Evolutionary conservation across 1,140 invertebrate genomes (phyloP), one percentile per base, ranked within the genome.

Genomic region (Leucophenga varia): DNA sequence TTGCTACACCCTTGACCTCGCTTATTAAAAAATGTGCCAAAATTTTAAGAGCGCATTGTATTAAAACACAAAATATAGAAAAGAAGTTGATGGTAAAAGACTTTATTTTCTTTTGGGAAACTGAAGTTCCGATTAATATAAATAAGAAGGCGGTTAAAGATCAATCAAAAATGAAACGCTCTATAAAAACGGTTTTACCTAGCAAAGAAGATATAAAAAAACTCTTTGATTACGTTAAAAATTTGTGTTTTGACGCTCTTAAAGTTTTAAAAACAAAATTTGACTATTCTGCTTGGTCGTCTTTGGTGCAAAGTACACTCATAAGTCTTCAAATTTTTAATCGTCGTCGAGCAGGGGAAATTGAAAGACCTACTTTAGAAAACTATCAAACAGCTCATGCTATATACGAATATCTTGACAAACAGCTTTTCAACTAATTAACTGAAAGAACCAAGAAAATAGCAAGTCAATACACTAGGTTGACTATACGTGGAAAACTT

Each of bases 101-200:
- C 20, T 41, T 41, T 22, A 13, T 41, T 14, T 19, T 22, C 3
- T 17, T 25, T 3, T 41, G 39, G 39, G 39, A 41, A 9, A n/a
- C 10, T 3, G 39, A 41, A 41, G 10, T 41, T 8, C 25, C 39
- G 18, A 14, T 41, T 13, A 41, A 22, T 41, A 41, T 41, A 22
- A 41, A 41, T 2, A 41, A 41, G n/a, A 41, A 41, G 21, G 39
- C 39, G 25, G 22, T 22, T 41, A 12, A 41, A 19, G 39, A 41
- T 19, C 39, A 41, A 41, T 22, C 20, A 5, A 41, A 41, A n/a
- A 41, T 20, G 18, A 22, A 18, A n/a, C 39, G 39, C n/a, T 12
- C 19, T 28, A 17, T 5, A 3, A 41, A 41, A 28, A 41, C 25
- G 12, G 21, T 22, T 22, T n/a, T 41, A 2, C 20, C 39, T 41